Evolutionary conservation across 2,797 vertebrate species (phyloP), one percentile per base, ranked within the genome.

Genomic region (Syncerus caffer): DNA sequence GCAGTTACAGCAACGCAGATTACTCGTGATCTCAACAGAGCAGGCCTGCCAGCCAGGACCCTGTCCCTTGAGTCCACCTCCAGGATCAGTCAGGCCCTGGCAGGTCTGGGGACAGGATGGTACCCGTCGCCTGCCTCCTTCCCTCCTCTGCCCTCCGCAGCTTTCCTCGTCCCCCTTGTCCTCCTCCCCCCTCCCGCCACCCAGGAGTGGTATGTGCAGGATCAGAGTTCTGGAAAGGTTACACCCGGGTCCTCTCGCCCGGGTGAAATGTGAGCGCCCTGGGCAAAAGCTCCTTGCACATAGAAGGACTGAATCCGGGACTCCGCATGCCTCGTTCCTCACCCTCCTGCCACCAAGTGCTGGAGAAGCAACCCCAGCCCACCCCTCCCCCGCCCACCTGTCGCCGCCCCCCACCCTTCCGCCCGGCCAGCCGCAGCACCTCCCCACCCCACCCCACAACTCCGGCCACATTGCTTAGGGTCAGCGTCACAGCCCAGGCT

Each of bases 191-290:
- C 83, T 7, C 4, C 3, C 1, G 29, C 80, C 38, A 29, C 83
- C 12, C 8, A 16, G 19, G 47, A 94, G 93, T 16, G 71, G 96
- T 98, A 98, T 98, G 98, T 97, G 98, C 98, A 98, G 97, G 97
- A 97, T 98, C 98, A 98, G 98, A 98, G 97, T 93, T 98, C 97
- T 98, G 95, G 97, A 98, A 98, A 98, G 97, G 97, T 98, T 98
- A 98, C 96, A 90, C 97, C 95, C 87, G 8, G 86, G 92, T 96
- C 93, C 96, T 90, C 82, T 97, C 79, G 96, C 92, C 97, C 16
- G 74, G 89, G 94, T 98, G 98, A 98, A 98, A 98, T 98, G 98
- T 98, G 98, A 98, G 98, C 96, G 42, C 93, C 47, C 86, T 51
- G 93, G 93, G 96, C 96, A 97, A 95, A 96, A 93, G 92, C 97